Conservation (phyloP, 2,797 vertebrate genomes). For the Cyprinodon diabolis region DNA sequence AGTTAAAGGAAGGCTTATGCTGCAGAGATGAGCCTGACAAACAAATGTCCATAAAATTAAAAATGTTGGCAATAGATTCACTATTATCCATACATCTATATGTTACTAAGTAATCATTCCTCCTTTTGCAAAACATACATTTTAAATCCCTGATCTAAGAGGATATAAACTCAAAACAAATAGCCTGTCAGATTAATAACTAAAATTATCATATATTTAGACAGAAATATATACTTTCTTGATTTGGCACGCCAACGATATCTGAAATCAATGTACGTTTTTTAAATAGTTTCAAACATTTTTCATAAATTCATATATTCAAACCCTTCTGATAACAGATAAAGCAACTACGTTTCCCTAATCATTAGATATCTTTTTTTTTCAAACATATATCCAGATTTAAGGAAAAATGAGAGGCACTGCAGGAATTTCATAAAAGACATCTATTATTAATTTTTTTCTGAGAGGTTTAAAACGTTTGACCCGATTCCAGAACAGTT, state of each 20-base stretch:
- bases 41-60: not conserved
- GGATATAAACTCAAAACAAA: not conserved
- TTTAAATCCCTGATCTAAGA: not conserved
- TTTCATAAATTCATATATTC: not conserved
- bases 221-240: not conserved
- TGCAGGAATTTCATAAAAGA: not conserved
- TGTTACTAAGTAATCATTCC: not conserved
- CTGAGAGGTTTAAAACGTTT: not conserved
- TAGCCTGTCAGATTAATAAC: not conserved
- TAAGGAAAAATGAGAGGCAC: not conserved
- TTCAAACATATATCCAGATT: not conserved
- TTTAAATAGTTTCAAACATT: too few species aligned
- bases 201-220: not conserved
- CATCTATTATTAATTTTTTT: not conserved
- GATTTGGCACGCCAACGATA: not conserved
- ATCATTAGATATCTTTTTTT: not conserved
- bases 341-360: too few species aligned
- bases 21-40: constrained; percentile 5
- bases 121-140: too few species aligned
- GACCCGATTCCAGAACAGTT: too few species aligned
- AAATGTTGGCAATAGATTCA: not conserved
- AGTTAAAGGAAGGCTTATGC: constrained; percentile 15
- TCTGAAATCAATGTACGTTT: not conserved
- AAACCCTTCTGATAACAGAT: too few species aligned
- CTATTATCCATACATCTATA: not conserved